phyloP scores from a whole-genome alignment of 2,797 vertebrate genomes.

The Okamejei kenojei region DNA sequence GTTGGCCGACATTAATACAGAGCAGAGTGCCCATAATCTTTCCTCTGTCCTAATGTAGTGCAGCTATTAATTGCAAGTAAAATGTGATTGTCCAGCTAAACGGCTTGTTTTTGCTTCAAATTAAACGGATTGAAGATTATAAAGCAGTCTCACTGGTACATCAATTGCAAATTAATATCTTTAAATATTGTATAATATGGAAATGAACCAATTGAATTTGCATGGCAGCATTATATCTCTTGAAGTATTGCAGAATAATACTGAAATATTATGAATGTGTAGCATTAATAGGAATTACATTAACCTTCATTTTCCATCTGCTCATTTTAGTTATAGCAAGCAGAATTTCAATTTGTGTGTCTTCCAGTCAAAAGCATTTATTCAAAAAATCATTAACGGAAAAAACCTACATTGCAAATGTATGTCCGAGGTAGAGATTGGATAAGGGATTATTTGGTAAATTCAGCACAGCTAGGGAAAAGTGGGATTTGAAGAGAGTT shows the following conservation, averaged over 20 bases:
- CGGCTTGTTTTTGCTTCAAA: not conserved
- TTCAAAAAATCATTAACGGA: not conserved
- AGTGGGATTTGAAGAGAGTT: not conserved
- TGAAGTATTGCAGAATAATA: not conserved
- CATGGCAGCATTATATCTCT: not conserved
- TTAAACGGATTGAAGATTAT: not conserved
- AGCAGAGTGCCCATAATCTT: not conserved
- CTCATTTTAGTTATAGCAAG: slow-evolving; percentile 7
- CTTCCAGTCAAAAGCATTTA: not conserved
- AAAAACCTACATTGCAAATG: not conserved
- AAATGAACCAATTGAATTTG: not conserved
- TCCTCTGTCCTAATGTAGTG: not conserved
- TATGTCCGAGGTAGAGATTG: not conserved
- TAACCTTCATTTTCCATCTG: too few relatives aligned
- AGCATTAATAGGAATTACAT: not conserved
- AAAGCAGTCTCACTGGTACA: not conserved
- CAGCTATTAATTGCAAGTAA: not conserved
- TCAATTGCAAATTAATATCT: not conserved
- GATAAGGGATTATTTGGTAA: not conserved
- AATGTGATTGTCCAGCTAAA: not conserved
- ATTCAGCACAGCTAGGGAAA: not conserved
- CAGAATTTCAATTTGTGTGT: not conserved
- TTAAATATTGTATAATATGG: not conserved
- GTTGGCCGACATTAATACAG: not conserved
- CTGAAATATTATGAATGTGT: not conserved